Conservation (phyloP, 2,113 vertebrate species). For the Nettapus auritus region DNA sequence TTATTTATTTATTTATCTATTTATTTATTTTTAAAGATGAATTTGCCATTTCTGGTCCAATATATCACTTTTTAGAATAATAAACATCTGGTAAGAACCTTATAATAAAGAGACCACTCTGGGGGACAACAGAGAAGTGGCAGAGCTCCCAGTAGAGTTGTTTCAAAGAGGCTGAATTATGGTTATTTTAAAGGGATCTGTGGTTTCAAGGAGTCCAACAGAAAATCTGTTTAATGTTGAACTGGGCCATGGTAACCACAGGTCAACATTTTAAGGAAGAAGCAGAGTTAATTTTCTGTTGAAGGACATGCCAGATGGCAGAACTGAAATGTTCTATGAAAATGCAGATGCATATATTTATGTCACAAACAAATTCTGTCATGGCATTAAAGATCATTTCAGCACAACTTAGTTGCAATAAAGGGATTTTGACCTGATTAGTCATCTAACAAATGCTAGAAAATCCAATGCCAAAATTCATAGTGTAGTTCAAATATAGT, state of each 20-base stretch:
- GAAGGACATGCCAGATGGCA: background rate
- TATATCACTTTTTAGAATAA: background rate
- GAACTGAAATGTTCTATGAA: background rate
- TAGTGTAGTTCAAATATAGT: background rate
- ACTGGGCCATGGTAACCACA: background rate
- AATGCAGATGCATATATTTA: background rate
- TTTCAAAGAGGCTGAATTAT: background rate
- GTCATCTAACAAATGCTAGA: background rate
- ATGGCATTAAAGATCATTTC: background rate
- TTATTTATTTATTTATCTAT: background rate
- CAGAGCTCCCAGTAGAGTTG: background rate
- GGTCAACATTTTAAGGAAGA: background rate
- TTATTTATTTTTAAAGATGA: background rate
- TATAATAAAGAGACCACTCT: background rate
- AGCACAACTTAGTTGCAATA: background rate
- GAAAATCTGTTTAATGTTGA: background rate
- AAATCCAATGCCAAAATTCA: background rate
- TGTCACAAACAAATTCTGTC: background rate
- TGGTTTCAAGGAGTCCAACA: background rate
- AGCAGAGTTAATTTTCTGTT: background rate
- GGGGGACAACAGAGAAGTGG: background rate
- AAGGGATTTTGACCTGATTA: background rate
- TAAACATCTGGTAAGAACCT: background rate
- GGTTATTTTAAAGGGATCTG: background rate
- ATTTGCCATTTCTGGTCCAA: background rate